Conservation (phyloP, 1,140 invertebrate genomes). For the Semibalanus balanoides region DNA sequence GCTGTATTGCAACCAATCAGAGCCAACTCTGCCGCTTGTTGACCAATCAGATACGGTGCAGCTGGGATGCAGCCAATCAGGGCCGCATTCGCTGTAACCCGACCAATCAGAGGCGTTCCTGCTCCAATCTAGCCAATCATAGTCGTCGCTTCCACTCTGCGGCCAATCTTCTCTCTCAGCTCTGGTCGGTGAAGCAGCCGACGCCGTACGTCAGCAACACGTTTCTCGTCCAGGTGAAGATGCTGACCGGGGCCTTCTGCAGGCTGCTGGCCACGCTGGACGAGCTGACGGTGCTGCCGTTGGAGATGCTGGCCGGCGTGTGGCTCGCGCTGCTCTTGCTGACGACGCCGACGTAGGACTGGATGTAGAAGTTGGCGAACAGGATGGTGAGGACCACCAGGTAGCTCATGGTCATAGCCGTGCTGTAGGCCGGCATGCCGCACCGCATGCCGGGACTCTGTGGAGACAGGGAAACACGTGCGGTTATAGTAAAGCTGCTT, state of each 20-base stretch:
- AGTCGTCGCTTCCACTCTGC: too few species aligned
- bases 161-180: too few species aligned
- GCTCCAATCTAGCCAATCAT: too few species aligned
- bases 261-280: not conserved
- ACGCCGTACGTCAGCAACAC: not conserved
- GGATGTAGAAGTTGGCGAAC: slow-evolving; percentile 79
- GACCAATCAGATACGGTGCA: too few species aligned
- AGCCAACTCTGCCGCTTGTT: too few species aligned
- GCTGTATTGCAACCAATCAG: too few species aligned
- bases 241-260: not conserved
- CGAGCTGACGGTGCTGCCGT: not conserved
- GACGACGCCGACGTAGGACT: slow-evolving; percentile 42
- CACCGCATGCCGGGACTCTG: not conserved
- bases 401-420: slow-evolving; percentile 39
- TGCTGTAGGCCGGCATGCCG: not conserved
- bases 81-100: too few species aligned
- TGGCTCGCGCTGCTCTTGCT: not conserved
- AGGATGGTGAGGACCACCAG: slow-evolving; percentile 76
- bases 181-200: not conserved
- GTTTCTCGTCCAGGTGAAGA: not conserved
- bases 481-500: too few species aligned
- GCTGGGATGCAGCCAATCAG: too few species aligned
- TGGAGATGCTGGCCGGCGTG: not conserved
- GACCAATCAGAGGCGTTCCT: too few species aligned
- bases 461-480: not conserved